Evolutionary conservation across 2,888 invertebrate species (phyloP), one percentile per base, ranked within the genome.

Genomic region (Morpho helenor): DNA sequence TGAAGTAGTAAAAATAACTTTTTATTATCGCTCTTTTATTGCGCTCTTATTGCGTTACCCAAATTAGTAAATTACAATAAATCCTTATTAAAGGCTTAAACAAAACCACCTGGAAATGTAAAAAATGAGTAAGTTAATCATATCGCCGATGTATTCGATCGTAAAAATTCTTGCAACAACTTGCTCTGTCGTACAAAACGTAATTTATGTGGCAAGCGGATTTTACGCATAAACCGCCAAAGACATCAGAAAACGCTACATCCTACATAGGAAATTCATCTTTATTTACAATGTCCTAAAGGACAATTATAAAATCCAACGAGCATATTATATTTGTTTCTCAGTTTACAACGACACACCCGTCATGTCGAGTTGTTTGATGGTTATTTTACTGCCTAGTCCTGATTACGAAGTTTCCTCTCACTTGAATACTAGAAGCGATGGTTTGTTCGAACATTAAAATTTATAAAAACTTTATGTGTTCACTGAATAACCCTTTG

Each of bases 341-440:
- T 61, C 70, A 73, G 80, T 80, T 71, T 77, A 81, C 73, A 76
- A 67, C 78, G 77, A 77, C 75, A 77, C 77, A 78, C 74, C 80
- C 79, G 76, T 84, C 80, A 76, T 62, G 60, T 63, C 71, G 76
- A 80, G 77, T 79, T 77, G 77, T 84, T 88, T 89, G 84, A 90
- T 87, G 87, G 87, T 80, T 85, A 78, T 89, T 90, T 89, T 89
- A 90, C 81, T 75, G 76, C 84, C 79, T 73, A 76, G 80, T 81
- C 82, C 83, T 87, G 89, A 90, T 89, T 87, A 84, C 77, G 77
- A 79, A 79, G 82, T 85, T 84, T 86, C 84, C 82, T 84, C 79
- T 81, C 76, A 74, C 71, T 73, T 67, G 66, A 65, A 78, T 75
- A 80, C 80, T 85, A 86, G 77, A 75, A 70, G 71, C 74, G 76